phyloP scores from a whole-genome alignment of 1,140 invertebrate species.

The Hestina assimilis region DNA sequence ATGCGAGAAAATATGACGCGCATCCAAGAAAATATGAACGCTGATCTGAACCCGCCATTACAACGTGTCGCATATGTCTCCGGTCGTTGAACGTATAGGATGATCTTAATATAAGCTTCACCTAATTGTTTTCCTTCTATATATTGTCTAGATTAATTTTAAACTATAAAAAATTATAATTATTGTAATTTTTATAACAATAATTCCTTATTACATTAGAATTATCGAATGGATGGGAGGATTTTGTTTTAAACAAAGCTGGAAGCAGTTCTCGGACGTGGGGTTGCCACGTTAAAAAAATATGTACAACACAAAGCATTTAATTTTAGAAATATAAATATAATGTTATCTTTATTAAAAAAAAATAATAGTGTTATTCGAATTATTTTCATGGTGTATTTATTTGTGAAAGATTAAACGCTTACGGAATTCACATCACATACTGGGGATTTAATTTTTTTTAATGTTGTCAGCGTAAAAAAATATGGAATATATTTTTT shows the following conservation, averaged over 20 bases:
- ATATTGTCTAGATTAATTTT: conserved; percentile 73
- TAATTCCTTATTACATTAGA: conserved; percentile 70
- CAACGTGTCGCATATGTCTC: conserved; percentile 25
- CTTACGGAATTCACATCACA: conserved; percentile 67
- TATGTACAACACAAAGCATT: conserved; percentile 77
- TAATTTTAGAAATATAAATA: conserved; percentile 77
- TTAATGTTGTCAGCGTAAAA: conserved; percentile 50
- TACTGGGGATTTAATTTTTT: conserved; percentile 58
- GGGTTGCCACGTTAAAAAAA: conserved; percentile 57
- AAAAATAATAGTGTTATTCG: conserved; percentile 52
- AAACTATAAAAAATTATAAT: conserved; percentile 49
- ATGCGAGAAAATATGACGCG: conserved; percentile 2
- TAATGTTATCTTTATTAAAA: conserved; percentile 71
- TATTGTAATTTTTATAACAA: conserved; percentile 71
- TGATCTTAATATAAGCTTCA: conserved; percentile 63
- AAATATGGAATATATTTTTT: conserved; percentile 32
- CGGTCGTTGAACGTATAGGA: conserved; percentile 35
- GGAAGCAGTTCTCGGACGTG: conserved; percentile 37
- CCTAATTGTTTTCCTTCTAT: conserved; percentile 67
- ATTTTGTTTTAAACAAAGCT: conserved; percentile 42
- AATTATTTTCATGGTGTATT: conserved; percentile 57
- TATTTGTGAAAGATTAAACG: conserved; percentile 60
- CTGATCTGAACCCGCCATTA: no score
- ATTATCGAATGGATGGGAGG: conserved; percentile 56
- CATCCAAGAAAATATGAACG: no score